Conservation (phyloP, 1,140 invertebrate species). For the Tyrophagus putrescentiae region DNA sequence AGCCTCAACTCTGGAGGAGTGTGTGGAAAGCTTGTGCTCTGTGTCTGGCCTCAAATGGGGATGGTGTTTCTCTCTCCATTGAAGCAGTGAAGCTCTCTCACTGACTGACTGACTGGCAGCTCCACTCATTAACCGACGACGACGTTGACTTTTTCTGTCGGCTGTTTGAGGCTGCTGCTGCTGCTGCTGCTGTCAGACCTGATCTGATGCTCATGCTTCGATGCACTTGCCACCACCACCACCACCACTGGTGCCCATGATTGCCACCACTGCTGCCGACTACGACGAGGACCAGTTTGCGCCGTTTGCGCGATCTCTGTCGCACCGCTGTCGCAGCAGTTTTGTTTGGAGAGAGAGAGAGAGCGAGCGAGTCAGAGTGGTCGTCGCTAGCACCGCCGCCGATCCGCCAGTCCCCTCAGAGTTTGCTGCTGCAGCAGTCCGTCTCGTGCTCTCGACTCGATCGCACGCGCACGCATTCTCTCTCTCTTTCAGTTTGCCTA, state of each 20-base stretch:
- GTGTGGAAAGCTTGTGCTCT: background rate
- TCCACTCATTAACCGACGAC: too few species aligned
- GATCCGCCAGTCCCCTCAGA: too few species aligned
- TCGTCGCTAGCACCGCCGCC: too few species aligned
- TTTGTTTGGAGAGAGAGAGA: too few species aligned
- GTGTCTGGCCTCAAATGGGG: background rate
- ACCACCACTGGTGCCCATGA: too few species aligned
- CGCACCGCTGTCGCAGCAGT: background rate
- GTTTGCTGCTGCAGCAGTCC: too few species aligned
- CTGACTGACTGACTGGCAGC: too few species aligned
- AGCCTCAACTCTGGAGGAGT: background rate
- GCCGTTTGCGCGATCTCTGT: background rate
- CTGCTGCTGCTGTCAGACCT: background rate
- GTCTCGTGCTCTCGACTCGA: background rate
- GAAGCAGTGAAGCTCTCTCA: too few species aligned
- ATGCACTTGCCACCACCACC: slow-evolving; percentile 5
- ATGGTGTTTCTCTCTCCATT: slow-evolving; percentile 12
- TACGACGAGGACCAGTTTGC: background rate
- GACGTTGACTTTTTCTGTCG: background rate
- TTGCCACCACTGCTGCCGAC: too few species aligned
- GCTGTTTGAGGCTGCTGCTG: background rate
- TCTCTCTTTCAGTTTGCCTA: too few species aligned
- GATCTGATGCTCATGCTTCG: slow-evolving; percentile 5
- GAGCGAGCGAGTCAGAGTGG: too few species aligned
- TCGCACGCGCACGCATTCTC: background rate